These are phyloP conservation scores for Nemotelus pantherinus DNA, from an alignment of 2,888 invertebrate genomes.

Conservation along the genomic window DNA sequence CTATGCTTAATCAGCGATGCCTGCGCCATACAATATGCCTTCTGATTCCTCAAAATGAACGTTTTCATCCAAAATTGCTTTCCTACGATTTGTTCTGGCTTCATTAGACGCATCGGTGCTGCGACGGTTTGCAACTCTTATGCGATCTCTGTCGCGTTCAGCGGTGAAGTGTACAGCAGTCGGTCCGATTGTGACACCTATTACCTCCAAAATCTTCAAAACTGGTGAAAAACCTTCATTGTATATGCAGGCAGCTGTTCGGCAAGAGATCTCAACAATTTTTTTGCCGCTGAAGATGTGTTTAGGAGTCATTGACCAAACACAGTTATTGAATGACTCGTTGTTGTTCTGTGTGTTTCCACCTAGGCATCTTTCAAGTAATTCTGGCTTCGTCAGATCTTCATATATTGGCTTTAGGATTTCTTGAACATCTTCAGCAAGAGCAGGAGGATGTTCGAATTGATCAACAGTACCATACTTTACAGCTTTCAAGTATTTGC, in stretches of 20 bases:
- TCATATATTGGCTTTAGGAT: too few species aligned
- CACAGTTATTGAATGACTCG: neutral
- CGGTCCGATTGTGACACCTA: slow-evolving; percentile 42
- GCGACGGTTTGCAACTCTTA: slow-evolving; percentile 47
- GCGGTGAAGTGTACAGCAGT: slow-evolving; percentile 43
- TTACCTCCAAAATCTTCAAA: slow-evolving; percentile 51
- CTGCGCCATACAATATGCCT: slow-evolving; percentile 27
- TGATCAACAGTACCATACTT: neutral
- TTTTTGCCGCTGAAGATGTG: slow-evolving; percentile 50
- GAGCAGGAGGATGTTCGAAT: slow-evolving; percentile 7
- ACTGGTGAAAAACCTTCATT: slow-evolving; percentile 52
- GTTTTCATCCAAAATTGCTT: slow-evolving; percentile 37
- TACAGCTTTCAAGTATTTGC: slow-evolving; percentile 46
- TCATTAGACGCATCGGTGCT: slow-evolving; percentile 50
- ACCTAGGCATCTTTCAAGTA: too few species aligned
- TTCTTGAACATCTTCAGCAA: slow-evolving; percentile 9
- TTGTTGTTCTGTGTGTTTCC: slow-evolving; percentile 46
- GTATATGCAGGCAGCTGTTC: slow-evolving; percentile 51
- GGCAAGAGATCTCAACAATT: slow-evolving; percentile 50
- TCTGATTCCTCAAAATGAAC: slow-evolving; percentile 7
- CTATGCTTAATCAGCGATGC: slow-evolving; percentile 13
- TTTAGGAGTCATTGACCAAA: slow-evolving; percentile 48
- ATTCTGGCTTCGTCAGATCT: too few species aligned
- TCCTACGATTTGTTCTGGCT: slow-evolving; percentile 48
- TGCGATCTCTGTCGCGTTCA: slow-evolving; percentile 46